phyloP scores from a whole-genome alignment of 2,113 vertebrate species.

The Xerus inauris region DNA sequence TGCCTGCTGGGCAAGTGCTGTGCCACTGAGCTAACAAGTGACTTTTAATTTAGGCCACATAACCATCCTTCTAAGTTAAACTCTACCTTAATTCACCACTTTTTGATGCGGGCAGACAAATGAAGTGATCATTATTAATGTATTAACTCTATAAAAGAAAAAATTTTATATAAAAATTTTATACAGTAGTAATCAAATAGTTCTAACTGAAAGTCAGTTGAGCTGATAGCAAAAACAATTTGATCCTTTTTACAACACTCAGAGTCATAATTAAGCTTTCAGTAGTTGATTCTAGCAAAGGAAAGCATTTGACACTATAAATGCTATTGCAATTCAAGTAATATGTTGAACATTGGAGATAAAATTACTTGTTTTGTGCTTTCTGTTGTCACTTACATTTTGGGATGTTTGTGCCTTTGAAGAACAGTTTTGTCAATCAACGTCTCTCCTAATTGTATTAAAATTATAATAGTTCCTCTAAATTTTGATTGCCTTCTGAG shows the following conservation, averaged over 20 bases:
- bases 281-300: neutral
- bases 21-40: neutral
- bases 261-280: neutral
- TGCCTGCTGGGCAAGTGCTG: neutral
- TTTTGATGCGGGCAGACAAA: neutral
- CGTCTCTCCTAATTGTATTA: neutral
- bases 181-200: neutral
- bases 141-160: neutral
- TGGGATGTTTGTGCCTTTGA: neutral
- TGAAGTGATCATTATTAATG: neutral
- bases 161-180: neutral
- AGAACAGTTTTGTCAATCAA: neutral
- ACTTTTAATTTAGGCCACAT: neutral
- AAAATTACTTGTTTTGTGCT: neutral
- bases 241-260: neutral
- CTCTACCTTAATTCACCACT: neutral
- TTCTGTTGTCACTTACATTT: neutral
- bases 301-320: neutral
- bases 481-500: neutral
- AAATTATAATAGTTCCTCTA: neutral
- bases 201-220: neutral
- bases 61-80: slow-evolving; percentile 10
- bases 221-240: neutral
- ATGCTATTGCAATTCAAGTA: neutral
- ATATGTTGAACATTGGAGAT: neutral